A percentile compares a stretch with the other conserved stretches of the same genome.
phyloP scores from a whole-genome alignment of 2,797 vertebrate genomes.

The Pseudochirops corinnae region DNA sequence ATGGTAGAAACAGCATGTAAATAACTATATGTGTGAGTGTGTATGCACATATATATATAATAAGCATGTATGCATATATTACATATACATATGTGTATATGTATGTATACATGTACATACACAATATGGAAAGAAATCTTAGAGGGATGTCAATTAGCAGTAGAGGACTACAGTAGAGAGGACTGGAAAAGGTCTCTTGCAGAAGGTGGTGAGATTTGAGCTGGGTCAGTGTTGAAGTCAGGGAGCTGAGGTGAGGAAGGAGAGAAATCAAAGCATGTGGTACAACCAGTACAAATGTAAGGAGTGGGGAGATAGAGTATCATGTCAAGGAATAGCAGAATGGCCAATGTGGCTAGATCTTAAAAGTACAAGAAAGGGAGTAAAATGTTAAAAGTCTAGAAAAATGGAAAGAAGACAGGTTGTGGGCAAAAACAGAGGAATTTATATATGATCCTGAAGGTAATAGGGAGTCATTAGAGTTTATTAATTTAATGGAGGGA shows the following conservation, averaged over 20 bases:
- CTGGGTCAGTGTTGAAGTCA: background rate
- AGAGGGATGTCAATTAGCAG: background rate
- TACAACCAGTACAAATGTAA: background rate
- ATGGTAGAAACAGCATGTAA: background rate
- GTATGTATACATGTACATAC: background rate
- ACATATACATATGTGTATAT: too few relatives aligned
- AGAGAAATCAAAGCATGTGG: background rate
- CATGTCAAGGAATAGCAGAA: background rate
- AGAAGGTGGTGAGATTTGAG: too few relatives aligned
- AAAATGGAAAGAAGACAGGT: background rate
- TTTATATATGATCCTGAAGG: background rate
- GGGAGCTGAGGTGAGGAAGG: background rate
- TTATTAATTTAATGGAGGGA: background rate
- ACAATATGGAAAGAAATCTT: background rate
- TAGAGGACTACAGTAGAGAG: background rate
- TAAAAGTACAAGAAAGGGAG: background rate
- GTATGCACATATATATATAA: too few relatives aligned
- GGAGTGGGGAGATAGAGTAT: background rate
- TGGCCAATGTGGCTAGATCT: background rate
- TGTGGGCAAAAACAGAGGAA: background rate
- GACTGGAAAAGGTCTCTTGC: background rate
- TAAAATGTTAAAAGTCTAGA: background rate
- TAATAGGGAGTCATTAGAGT: background rate
- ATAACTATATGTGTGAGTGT: background rate
- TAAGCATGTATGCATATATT: too few relatives aligned